Percentiles rank a stretch among this genome's conserved stretches.
These are phyloP conservation scores for Pemphigus obesinymphae DNA, from an alignment of 1,140 invertebrate genomes.

Conservation along the genomic window DNA sequence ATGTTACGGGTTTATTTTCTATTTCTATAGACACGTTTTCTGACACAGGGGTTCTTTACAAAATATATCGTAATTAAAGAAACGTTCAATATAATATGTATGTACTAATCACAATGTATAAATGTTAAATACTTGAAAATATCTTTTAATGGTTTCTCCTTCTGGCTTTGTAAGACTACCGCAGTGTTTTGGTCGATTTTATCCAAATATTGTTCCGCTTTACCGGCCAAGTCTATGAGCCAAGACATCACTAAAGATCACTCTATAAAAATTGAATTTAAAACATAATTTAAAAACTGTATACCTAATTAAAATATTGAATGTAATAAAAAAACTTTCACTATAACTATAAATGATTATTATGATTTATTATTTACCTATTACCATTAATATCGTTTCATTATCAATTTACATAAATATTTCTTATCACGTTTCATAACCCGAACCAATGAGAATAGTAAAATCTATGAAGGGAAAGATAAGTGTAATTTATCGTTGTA, in stretches of 20 bases:
- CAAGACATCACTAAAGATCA: conserved; percentile 65
- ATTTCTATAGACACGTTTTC: conserved; percentile 2
- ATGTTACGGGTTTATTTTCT: conserved; percentile 1
- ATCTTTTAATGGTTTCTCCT: conserved; percentile 48
- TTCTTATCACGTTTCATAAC: too few species aligned
- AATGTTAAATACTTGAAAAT: conserved; percentile 7
- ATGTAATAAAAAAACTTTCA: too few species aligned
- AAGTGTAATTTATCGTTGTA: too few species aligned
- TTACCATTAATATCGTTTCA: too few species aligned
- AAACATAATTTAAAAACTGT: too few species aligned
- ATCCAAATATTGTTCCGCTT: conserved; percentile 77
- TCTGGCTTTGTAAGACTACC: conserved; percentile 57
- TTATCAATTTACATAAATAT: too few species aligned
- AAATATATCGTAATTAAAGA: neutral
- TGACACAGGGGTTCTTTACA: neutral
- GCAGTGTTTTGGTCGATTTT: conserved; percentile 83
- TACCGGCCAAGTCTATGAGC: conserved; percentile 74
- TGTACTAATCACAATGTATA: neutral
- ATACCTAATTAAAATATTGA: too few species aligned
- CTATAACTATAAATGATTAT: too few species aligned
- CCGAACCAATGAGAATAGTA: too few species aligned
- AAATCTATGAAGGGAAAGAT: too few species aligned
- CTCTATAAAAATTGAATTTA: too few species aligned
- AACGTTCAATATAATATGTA: neutral
- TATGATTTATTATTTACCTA: too few species aligned